Percentiles rank a stretch among this genome's conserved stretches.
Conservation (phyloP, 1,140 invertebrate species). For the Periplaneta americana region DNA sequence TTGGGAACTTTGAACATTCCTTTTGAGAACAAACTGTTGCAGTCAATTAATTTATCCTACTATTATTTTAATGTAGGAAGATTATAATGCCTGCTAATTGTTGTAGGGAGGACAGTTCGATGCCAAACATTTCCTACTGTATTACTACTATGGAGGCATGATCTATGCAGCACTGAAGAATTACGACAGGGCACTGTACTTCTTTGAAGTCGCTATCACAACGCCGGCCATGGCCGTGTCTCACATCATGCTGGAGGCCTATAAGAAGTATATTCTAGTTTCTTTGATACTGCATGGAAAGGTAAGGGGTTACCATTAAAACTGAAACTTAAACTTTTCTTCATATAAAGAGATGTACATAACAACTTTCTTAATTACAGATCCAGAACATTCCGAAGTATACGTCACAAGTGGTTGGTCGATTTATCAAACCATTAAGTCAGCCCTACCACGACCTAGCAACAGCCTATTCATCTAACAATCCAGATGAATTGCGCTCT, state of each 20-base stretch:
- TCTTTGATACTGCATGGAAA: conserved; percentile 89
- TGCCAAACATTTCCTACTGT: conserved; percentile 87
- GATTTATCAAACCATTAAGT: conserved; percentile 88
- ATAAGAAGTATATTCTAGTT: conserved; percentile 93
- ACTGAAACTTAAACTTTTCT: background rate
- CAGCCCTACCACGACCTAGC: conserved; percentile 87
- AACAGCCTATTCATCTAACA: conserved; percentile 73
- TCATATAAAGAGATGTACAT: background rate
- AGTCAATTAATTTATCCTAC: too few relatives aligned
- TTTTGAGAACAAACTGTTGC: too few relatives aligned
- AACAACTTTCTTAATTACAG: conserved; percentile 33
- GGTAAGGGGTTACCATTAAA: conserved; percentile 37
- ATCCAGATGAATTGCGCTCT: conserved; percentile 61
- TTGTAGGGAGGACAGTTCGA: conserved; percentile 73
- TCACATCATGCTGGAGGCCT: conserved; percentile 94
- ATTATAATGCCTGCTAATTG: background rate
- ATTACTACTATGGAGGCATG: conserved; percentile 97
- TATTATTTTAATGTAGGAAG: too few relatives aligned
- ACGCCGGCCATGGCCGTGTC: conserved; percentile 90
- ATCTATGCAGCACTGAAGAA: conserved; percentile 91
- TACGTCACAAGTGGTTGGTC: conserved; percentile 79
- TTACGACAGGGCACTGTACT: conserved; percentile 87
- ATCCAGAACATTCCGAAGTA: conserved; percentile 80
- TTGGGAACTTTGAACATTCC: too few relatives aligned
- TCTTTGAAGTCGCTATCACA: conserved; percentile 91